A percentile compares a stretch with the other conserved stretches of the same genome.
Conservation (phyloP, 1,140 invertebrate genomes). For the Saccostrea echinata region DNA sequence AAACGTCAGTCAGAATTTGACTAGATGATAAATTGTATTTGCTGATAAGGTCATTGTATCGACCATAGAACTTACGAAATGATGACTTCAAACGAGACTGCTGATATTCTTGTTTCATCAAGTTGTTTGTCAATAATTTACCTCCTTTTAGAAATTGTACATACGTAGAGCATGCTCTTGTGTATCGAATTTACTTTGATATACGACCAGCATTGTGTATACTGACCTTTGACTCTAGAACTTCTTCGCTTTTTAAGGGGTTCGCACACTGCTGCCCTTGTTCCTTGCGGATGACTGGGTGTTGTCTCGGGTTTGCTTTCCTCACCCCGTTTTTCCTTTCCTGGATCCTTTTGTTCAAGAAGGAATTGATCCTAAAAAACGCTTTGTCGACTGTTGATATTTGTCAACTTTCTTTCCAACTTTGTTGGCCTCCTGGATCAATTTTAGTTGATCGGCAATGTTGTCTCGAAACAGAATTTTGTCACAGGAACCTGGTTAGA, state of each 20-base stretch:
- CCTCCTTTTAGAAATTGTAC: no score
- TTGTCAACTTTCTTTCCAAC: slow-evolving; percentile 1
- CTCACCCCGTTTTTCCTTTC: neutral
- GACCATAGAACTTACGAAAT: no score
- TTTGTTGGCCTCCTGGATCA: slow-evolving; percentile 14
- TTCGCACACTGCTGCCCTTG: neutral
- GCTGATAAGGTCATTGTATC: no score
- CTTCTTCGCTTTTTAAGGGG: neutral
- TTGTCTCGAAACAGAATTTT: slow-evolving; percentile 38
- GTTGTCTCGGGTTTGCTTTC: slow-evolving; percentile 13
- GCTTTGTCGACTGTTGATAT: neutral
- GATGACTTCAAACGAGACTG: no score
- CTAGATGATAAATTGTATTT: no score
- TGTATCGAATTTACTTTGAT: no score
- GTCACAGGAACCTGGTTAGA: slow-evolving; percentile 30
- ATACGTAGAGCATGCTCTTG: no score
- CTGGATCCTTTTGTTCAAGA: slow-evolving; percentile 2
- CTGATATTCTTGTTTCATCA: no score
- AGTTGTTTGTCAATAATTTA: no score
- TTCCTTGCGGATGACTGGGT: neutral
- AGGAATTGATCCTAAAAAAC: neutral
- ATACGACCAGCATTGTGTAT: slow-evolving; percentile 31
- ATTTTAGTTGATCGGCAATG: slow-evolving; percentile 35
- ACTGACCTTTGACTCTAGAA: slow-evolving; percentile 18
- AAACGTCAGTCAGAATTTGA: no score